Percentiles rank a stretch among this genome's conserved stretches.
These are phyloP conservation scores for Rotaria socialis DNA, from an alignment of 2,888 invertebrate species.

Conservation along the genomic window DNA sequence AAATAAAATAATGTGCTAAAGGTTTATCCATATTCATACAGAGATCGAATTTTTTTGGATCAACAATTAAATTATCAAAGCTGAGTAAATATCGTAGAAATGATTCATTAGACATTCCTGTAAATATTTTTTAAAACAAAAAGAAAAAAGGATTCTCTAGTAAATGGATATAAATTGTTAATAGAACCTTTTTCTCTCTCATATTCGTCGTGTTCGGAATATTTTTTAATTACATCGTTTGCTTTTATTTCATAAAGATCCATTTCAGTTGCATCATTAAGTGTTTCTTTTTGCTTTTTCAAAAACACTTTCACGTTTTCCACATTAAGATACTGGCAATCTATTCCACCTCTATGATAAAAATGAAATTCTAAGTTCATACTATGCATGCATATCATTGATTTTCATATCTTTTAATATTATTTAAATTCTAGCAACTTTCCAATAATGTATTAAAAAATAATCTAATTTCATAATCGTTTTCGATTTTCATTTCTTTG, in stretches of 20 bases:
- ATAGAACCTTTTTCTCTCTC: neutral
- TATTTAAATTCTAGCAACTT: no score
- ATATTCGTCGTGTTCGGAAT: neutral
- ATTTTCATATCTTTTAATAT: no score
- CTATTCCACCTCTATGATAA: neutral
- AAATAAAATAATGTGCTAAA: conserved; percentile 94
- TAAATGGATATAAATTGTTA: neutral
- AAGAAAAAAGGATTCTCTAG: neutral
- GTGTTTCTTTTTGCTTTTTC: neutral
- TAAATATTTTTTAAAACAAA: conserved; percentile 31
- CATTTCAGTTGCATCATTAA: neutral
- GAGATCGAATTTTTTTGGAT: conserved; percentile 89
- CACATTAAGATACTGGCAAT: neutral
- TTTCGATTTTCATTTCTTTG: no score
- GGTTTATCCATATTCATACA: conserved; percentile 92
- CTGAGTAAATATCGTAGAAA: conserved; percentile 78
- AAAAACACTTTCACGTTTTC: neutral
- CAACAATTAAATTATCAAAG: conserved; percentile 98
- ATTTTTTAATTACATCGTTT: neutral
- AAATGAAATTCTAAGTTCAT: neutral
- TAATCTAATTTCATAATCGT: no score
- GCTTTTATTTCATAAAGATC: neutral
- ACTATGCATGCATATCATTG: no score
- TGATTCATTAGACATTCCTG: conserved; percentile 7
- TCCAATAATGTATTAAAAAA: no score